Evolutionary conservation across 2,888 invertebrate species (phyloP).

Genomic region (Mamestra brassicae): DNA sequence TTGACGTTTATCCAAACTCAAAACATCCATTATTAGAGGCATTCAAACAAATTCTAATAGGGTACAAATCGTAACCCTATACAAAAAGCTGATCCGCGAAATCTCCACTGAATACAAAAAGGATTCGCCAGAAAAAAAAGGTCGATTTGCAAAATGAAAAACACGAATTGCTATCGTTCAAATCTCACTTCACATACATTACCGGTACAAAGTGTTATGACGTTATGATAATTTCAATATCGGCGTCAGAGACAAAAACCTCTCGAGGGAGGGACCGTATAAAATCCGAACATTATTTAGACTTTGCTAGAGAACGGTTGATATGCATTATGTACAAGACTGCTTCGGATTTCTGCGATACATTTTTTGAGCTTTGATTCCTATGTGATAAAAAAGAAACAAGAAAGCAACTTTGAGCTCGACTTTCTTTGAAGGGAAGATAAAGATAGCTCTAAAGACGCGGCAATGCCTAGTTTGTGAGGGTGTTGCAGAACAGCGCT

Average conservation of each 20-base stretch:
- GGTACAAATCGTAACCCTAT: conserved; percentile 24
- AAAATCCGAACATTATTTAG: conserved; percentile 53
- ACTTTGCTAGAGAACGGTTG: conserved; percentile 24
- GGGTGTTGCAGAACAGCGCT: background rate
- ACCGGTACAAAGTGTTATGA: conserved; percentile 38
- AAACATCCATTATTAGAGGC: background rate
- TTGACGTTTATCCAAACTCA: conserved; percentile 4
- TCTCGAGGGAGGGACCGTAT: conserved; percentile 33
- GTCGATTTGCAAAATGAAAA: conserved; percentile 33
- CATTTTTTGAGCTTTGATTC: conserved; percentile 15
- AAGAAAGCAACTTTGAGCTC: background rate
- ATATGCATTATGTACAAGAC: conserved; percentile 33
- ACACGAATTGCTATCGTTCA: conserved; percentile 7
- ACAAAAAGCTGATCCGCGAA: conserved; percentile 33
- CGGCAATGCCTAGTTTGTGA: background rate
- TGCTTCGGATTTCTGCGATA: conserved; percentile 23
- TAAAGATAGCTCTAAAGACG: background rate
- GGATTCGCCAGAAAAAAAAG: background rate
- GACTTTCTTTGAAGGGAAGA: background rate
- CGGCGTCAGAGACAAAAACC: conserved; percentile 39
- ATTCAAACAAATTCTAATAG: conserved; percentile 36
- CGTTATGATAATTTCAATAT: conserved; percentile 58
- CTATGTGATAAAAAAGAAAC: conserved; percentile 1
- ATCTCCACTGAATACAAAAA: conserved; percentile 24
- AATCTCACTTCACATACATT: conserved; percentile 37